Base-by-base conservation (phyloP, 1,140 invertebrate genomes). In the Triops cancriformis region DNA sequence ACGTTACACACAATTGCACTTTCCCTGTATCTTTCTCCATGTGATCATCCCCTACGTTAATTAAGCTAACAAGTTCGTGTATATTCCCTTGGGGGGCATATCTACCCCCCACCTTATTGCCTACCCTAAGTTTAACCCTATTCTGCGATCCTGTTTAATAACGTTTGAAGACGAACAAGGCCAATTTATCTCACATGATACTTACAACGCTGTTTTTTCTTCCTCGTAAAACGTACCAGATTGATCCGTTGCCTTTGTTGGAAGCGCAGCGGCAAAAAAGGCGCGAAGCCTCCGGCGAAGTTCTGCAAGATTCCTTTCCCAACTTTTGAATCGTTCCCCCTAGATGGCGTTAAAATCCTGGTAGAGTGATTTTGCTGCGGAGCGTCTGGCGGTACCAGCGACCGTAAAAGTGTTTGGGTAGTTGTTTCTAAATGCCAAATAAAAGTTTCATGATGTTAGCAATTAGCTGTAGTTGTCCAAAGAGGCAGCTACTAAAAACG, bases 401-500 rank as follows among this genome's bases (percentile, higher is more conserved):
- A 37, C 31, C 31, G 31, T 37, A 37, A 37, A 37, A 37, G 2
- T 23, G 23, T 64, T n/a, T 18, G 14, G 51, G 3, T 64, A 23
- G 18, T 64, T 64, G n/a, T 64, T 64, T 64, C 10, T 64, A 64
- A 64, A 64, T 64, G 51, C 51, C 51, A 64, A 37, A 64, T 64
- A 23, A 64, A 64, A 64, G 51, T 64, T 64, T 64, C 51, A 64
- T 23, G 51, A 64, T 64, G 51, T 64, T 23, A 64, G 51, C 51
- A 64, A 64, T 64, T 64, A 64, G 51, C n/a, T 64, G 51, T 64
- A 64, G 10, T 23, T 64, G 51, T 64, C 51, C 23, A 37, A 37
- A 64, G 51, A 64, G 23, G 14, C 5, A 64, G 51, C 51, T 64
- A 64, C 18, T 64, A 64, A 64, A 23, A 64, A 64, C 14, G 51